A percentile compares a stretch with the other conserved stretches of the same genome.
phyloP scores from a whole-genome alignment of 2,797 vertebrate genomes.

The Toxotes lorentzi region DNA sequence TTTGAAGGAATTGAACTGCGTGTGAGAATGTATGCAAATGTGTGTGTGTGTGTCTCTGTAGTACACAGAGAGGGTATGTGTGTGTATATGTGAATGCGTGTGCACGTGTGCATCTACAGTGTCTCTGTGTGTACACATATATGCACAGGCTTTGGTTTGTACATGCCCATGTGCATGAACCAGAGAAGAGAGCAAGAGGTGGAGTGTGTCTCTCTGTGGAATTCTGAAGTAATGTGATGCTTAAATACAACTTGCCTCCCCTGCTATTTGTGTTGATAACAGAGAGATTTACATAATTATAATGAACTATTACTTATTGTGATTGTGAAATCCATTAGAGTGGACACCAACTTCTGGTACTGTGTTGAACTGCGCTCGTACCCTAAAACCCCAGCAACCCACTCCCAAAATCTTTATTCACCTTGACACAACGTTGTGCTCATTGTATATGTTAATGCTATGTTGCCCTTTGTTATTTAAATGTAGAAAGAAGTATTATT shows the following conservation, averaged over 20 bases:
- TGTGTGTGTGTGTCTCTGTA: constrained; percentile 22
- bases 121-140: constrained; percentile 67
- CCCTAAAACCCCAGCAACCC: constrained; percentile 39
- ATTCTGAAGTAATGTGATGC: constrained; percentile 72
- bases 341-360: constrained; percentile 77
- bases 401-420: constrained; percentile 39
- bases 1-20: constrained; percentile 34
- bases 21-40: constrained; percentile 13
- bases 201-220: constrained; percentile 62
- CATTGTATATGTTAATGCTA: constrained; percentile 72
- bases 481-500: constrained; percentile 59
- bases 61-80: constrained; percentile 6
- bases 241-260: constrained; percentile 74
- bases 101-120: constrained; percentile 47
- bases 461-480: constrained; percentile 67
- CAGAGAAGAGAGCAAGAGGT: constrained; percentile 48
- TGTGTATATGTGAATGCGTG: constrained; percentile 21
- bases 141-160: constrained; percentile 68
- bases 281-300: constrained; percentile 80
- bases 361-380: constrained; percentile 77
- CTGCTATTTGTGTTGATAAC: constrained; percentile 80
- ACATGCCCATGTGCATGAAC: constrained; percentile 70
- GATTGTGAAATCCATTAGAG: constrained; percentile 80
- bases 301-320: constrained; percentile 81
- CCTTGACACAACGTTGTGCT: constrained; percentile 60